Evolutionary conservation across 2,797 vertebrate species (phyloP).

Genomic region (Babyrousa celebensis): DNA sequence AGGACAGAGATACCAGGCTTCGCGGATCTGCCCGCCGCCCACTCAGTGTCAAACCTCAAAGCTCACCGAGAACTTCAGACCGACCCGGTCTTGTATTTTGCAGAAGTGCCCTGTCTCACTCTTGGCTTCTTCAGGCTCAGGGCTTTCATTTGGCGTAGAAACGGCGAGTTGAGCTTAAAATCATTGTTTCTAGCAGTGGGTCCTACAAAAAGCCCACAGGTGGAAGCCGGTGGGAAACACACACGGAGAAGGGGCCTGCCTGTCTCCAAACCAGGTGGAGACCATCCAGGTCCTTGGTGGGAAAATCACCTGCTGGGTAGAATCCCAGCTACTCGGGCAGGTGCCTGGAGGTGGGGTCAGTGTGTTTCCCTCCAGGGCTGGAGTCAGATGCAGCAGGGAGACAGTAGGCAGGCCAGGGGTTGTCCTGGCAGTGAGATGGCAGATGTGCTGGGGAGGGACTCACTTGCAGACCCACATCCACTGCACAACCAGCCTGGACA

Average conservation of each 20-base stretch:
- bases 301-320: background rate
- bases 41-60: slow-evolving; percentile 58
- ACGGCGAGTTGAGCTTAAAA: background rate
- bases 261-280: background rate
- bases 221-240: background rate
- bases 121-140: background rate
- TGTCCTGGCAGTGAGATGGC: background rate
- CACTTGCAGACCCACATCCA: background rate
- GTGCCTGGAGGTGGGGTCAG: background rate
- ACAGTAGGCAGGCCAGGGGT: background rate
- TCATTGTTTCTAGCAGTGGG: background rate
- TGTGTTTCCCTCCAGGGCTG: background rate
- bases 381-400: background rate
- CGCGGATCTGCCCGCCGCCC: background rate
- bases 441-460: too few species aligned
- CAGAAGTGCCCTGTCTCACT: slow-evolving; percentile 3
- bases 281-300: background rate
- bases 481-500: background rate
- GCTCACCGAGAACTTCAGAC: background rate
- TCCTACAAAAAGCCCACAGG: background rate
- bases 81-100: background rate
- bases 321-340: background rate
- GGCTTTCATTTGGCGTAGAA: background rate
- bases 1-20: slow-evolving; percentile 20
- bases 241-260: background rate